A percentile compares a stretch with the other conserved stretches of the same genome.
These are phyloP conservation scores for Nysson spinosus DNA, from an alignment of 2,888 invertebrate species.

Conservation along the genomic window DNA sequence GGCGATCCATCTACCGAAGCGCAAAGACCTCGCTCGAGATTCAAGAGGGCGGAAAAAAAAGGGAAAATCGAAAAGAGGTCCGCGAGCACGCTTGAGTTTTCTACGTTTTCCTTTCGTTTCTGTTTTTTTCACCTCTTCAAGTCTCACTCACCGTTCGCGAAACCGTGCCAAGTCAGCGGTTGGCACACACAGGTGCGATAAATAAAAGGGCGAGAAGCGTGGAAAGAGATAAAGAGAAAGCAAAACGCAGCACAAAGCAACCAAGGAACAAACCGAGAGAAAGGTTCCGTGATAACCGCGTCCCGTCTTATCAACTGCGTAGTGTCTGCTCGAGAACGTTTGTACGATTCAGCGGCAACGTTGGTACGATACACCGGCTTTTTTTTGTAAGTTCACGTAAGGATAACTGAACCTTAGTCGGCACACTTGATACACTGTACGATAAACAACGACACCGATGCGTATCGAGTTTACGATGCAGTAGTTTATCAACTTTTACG, in stretches of 20 bases:
- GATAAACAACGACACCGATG: no score
- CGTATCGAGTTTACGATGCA: no score
- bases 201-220: background rate
- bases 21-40: slow-evolving; percentile 28
- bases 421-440: no score
- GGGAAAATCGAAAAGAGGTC: slow-evolving; percentile 10
- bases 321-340: background rate
- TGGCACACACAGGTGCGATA: slow-evolving; percentile 27
- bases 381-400: background rate
- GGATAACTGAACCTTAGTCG: no score
- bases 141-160: slow-evolving; percentile 2
- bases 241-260: slow-evolving; percentile 22
- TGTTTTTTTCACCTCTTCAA: background rate
- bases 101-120: slow-evolving; percentile 3
- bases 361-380: no score
- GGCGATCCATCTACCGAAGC: slow-evolving; percentile 39
- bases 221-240: background rate
- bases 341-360: no score
- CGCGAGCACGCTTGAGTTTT: slow-evolving; percentile 17
- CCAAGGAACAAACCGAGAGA: background rate
- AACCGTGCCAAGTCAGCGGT: slow-evolving; percentile 16
- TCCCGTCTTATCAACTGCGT: background rate
- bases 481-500: no score
- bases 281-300: slow-evolving; percentile 1
- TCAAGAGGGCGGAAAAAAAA: slow-evolving; percentile 14